Base-by-base conservation (phyloP, 2,113 vertebrate species). In the Picathartes gymnocephalus region DNA sequence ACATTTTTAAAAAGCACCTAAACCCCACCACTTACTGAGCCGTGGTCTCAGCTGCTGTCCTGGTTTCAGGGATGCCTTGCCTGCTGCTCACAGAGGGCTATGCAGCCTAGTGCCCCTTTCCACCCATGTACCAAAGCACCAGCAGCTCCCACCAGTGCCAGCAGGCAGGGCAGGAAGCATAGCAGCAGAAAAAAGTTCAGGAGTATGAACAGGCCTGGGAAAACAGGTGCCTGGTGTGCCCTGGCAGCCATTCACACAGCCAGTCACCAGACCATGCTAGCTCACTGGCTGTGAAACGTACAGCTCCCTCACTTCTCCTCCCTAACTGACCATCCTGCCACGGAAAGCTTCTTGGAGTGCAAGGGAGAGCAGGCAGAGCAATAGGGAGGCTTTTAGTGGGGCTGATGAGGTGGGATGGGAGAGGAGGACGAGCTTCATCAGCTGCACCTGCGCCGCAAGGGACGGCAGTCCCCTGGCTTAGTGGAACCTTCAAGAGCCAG, bases 381-480 rank as follows among this genome's bases (percentile, higher is more conserved):
- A 3, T 3, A 35, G 16, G 16, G 54, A 17, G 39, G 16, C 3
- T 25, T 79, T 50, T 10, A 22, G 7, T 33, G 61, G 33, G 54
- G 62, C 28, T 50, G 15, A 37, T 3, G 1, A 15, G 10, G 2
- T 11, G 13, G 13, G 27, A 45, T 13, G 10, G 9, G 5, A 44
- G 10, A 44, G 5, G 7, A 68, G 20, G 2, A 9, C 0, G 0
- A 10, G 5, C 7, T 18, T 7, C 1, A 0, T 2, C 2, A 9
- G 31, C 33, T 15, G 27, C 2, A 1, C 4, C 10, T 24, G 6
- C 7, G 14, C 7, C 37, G 4, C 9, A 10, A 19, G 8, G 7
- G 10, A 27, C 4, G 13, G 4, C 0, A 1, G 21, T 1, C 12
- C 1, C 22, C 12, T 2, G 0, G 5, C 7, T 8, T 5, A 7